A percentile compares a stretch with the other conserved stretches of the same genome.
Evolutionary conservation across 2,888 invertebrate genomes (phyloP).

Genomic region (Xestia c-nigrum): DNA sequence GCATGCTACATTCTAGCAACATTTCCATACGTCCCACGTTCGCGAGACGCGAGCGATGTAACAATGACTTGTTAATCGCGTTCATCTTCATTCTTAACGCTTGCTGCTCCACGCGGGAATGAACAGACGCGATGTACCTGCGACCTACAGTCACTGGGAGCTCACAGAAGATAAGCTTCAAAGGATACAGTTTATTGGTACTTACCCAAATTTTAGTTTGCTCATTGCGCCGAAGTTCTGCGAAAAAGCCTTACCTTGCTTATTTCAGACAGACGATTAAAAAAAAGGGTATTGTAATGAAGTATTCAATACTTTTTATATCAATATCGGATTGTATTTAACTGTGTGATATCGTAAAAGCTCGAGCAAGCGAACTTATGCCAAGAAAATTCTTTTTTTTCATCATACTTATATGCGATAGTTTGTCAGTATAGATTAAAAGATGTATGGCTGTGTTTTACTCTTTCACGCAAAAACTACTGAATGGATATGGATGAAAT

Average conservation of each 20-base stretch:
- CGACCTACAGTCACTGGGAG: background rate
- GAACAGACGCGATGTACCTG: background rate
- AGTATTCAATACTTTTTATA: too few relatives aligned
- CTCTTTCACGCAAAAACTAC: background rate
- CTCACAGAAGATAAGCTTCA: background rate
- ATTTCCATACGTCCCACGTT: conserved; percentile 30
- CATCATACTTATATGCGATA: too few relatives aligned
- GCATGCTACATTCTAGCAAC: background rate
- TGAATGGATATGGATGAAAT: background rate
- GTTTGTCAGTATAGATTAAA: background rate
- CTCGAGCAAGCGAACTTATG: too few relatives aligned
- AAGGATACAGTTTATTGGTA: background rate
- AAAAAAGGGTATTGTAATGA: too few relatives aligned
- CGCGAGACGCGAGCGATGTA: background rate
- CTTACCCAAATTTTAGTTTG: background rate
- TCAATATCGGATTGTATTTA: too few relatives aligned
- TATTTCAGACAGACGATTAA: too few relatives aligned
- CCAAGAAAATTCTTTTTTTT: too few relatives aligned
- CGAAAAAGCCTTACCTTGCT: background rate
- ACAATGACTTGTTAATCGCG: conserved; percentile 35
- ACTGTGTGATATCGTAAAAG: too few relatives aligned
- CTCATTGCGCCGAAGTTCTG: background rate
- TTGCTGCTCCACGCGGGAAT: conserved; percentile 26
- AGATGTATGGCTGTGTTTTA: background rate
- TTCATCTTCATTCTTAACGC: conserved; percentile 20